Evolutionary conservation across 37 sponge, comb jelly and placozoan genomes (phyloP).

Genomic region (Trichoplax adhaerens): DNA sequence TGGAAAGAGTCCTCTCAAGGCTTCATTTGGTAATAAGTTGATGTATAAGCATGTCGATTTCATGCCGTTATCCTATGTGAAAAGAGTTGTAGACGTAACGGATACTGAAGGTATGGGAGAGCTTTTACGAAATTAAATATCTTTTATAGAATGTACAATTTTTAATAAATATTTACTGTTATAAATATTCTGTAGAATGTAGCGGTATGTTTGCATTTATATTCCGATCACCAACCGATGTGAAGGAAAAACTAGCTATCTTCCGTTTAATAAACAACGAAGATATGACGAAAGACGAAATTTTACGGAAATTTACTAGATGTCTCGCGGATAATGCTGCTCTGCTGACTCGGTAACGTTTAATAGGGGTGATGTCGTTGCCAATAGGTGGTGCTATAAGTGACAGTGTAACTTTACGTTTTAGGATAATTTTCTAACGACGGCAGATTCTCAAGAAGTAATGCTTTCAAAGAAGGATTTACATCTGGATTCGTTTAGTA

Average conservation of each 20-base stretch:
- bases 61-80: conserved; percentile 24
- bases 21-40: neutral
- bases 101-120: conserved; percentile 25
- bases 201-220: conserved; percentile 48
- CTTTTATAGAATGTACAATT: neutral
- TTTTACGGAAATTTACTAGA: conserved; percentile 8
- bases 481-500: no score
- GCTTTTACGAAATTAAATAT: neutral
- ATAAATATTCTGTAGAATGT: neutral
- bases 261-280: conserved; percentile 22
- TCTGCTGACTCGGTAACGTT: no score
- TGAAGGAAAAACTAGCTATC: conserved; percentile 45
- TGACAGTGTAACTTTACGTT: no score
- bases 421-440: no score
- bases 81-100: conserved; percentile 30
- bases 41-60: conserved; percentile 39
- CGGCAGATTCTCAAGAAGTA: no score
- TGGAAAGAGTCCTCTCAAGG: neutral
- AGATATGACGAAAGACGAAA: neutral
- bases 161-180: no score
- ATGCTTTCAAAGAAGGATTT: no score
- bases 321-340: conserved; percentile 17
- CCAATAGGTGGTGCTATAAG: no score
- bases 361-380: no score
- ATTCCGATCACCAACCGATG: conserved; percentile 40